Evolutionary conservation across 1,140 invertebrate species (phyloP).

Genomic region (Eriosoma lanigerum): DNA sequence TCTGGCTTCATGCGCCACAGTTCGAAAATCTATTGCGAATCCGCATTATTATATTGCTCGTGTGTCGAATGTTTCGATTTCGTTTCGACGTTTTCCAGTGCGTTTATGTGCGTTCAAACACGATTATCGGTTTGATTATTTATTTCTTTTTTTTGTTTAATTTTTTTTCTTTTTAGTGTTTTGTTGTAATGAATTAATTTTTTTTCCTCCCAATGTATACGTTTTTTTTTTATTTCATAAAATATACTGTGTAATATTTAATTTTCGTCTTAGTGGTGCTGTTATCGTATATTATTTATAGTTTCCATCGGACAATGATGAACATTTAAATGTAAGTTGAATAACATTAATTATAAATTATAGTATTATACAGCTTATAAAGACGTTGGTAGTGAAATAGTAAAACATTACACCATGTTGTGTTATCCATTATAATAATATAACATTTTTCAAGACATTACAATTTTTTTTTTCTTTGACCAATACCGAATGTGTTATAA

Average conservation of each 20-base stretch:
- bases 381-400: no score
- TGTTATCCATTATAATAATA: no score
- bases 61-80: constrained; percentile 13
- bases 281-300: not conserved
- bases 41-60: constrained; percentile 26
- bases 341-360: not conserved
- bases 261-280: constrained; percentile 7
- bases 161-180: not conserved
- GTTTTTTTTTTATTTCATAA: not conserved
- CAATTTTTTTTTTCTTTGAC: no score
- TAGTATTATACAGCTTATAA: no score
- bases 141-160: not conserved
- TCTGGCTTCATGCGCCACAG: constrained; percentile 49
- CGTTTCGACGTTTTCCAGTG: not conserved
- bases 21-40: constrained; percentile 49
- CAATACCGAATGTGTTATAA: no score
- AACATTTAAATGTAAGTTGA: constrained; percentile 31
- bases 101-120: not conserved
- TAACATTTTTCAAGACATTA: no score
- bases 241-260: not conserved
- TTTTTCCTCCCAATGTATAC: no score
- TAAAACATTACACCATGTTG: no score
- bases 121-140: not conserved
- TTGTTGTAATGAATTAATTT: not conserved
- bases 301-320: not conserved